phyloP scores from a whole-genome alignment of 2,113 vertebrate genomes.

The Labrus mixtus region DNA sequence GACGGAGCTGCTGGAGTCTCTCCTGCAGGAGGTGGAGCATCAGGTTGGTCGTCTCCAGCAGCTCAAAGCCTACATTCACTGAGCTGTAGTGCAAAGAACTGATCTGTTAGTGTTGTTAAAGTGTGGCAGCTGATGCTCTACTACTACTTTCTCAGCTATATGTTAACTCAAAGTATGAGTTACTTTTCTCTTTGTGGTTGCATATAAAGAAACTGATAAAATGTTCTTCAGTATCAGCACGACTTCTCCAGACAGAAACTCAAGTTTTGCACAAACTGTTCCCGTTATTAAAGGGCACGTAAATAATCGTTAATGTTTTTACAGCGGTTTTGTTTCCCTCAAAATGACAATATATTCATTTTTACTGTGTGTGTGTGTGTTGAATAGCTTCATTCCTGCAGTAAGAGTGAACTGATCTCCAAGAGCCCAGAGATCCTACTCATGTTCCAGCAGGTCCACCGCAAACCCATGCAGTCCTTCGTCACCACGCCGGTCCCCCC shows the following conservation, averaged over 20 bases:
- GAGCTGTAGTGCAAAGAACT: not conserved
- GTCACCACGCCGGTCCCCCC: slow-evolving; percentile 98
- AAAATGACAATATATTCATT: not conserved
- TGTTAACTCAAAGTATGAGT: too few relatives aligned
- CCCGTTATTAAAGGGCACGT: not conserved
- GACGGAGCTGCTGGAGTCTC: slow-evolving; percentile 96
- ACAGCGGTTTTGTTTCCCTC: not conserved
- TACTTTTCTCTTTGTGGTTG: too few relatives aligned
- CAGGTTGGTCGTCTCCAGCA: slow-evolving; percentile 84
- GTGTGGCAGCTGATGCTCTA: not conserved
- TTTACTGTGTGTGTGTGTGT: slow-evolving; percentile 9
- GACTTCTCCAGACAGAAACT: not conserved
- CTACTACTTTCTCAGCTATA: not conserved
- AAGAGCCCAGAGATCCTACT: slow-evolving; percentile 98
- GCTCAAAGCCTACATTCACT: slow-evolving; percentile 11
- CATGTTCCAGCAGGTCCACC: slow-evolving; percentile 99
- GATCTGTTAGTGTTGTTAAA: not conserved
- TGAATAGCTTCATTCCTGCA: slow-evolving; percentile 93
- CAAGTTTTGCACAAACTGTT: not conserved
- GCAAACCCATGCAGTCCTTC: slow-evolving; percentile 98
- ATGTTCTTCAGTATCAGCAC: not conserved
- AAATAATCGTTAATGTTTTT: not conserved
- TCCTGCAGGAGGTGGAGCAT: slow-evolving; percentile 98
- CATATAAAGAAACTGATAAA: not conserved
- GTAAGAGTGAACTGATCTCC: slow-evolving; percentile 97